Conservation (phyloP, 2,888 invertebrate species). For the Steromphala cineraria region DNA sequence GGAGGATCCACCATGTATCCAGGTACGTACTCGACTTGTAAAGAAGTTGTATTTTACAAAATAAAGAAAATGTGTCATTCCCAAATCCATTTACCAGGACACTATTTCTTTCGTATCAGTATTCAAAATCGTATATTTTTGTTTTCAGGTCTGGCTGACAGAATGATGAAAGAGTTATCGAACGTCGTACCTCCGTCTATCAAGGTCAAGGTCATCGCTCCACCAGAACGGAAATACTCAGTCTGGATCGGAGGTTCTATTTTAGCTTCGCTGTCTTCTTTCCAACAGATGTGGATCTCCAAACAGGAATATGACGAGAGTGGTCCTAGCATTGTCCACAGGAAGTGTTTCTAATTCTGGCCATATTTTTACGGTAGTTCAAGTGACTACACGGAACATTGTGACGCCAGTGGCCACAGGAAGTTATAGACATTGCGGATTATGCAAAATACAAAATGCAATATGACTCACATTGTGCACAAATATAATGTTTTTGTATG, state of each 20-base stretch:
- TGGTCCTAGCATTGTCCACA: slow-evolving; percentile 78
- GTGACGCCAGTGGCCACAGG: too few relatives aligned
- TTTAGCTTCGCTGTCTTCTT: slow-evolving; percentile 51
- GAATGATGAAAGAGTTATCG: slow-evolving; percentile 77
- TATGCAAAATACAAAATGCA: too few relatives aligned
- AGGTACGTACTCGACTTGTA: slow-evolving; percentile 79
- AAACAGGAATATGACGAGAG: slow-evolving; percentile 51
- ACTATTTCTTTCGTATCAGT: too few relatives aligned
- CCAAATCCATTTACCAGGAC: too few relatives aligned
- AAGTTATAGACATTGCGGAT: too few relatives aligned
- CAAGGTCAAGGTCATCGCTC: slow-evolving; percentile 96
- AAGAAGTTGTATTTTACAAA: too few relatives aligned
- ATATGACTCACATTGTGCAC: too few relatives aligned
- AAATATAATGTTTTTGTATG: too few relatives aligned
- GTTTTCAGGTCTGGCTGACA: slow-evolving; percentile 81
- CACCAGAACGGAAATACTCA: slow-evolving; percentile 92
- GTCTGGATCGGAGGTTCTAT: slow-evolving; percentile 56
- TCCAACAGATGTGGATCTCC: slow-evolving; percentile 56
- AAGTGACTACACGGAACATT: too few relatives aligned
- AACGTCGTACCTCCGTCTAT: slow-evolving; percentile 92
- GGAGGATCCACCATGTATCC: slow-evolving; percentile 98
- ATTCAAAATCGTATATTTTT: too few relatives aligned
- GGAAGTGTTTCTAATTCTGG: slow-evolving; percentile 32
- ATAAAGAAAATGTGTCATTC: too few relatives aligned
- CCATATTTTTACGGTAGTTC: too few relatives aligned